These are phyloP conservation scores for Drosophila aff. DNA, from an alignment of 1,140 invertebrate genomes.

Conservation along the genomic window DNA sequence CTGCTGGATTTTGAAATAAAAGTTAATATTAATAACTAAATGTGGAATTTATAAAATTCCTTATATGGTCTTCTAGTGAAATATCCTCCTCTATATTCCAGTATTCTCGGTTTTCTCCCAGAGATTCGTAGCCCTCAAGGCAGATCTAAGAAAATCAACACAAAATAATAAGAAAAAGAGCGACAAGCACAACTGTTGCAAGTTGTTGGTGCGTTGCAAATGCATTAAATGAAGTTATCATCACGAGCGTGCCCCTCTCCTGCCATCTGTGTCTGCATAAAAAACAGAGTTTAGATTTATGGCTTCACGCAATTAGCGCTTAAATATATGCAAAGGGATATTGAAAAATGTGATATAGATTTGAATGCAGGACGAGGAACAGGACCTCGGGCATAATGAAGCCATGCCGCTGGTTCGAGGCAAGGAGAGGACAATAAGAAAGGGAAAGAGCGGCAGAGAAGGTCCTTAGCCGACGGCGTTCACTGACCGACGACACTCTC, in stretches of 20 bases:
- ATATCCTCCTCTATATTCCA: not conserved
- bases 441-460: slow-evolving; percentile 12
- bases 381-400: slow-evolving; percentile 73
- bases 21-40: not conserved
- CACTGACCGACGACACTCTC: slow-evolving; percentile 78
- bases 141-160: slow-evolving; percentile 2
- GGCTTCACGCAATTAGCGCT: slow-evolving; percentile 83
- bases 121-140: not conserved
- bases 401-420: slow-evolving; percentile 35
- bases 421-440: slow-evolving; percentile 5
- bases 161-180: slow-evolving; percentile 11
- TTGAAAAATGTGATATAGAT: slow-evolving; percentile 62
- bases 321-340: slow-evolving; percentile 82
- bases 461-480: slow-evolving; percentile 52
- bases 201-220: slow-evolving; percentile 61
- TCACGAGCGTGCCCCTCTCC: slow-evolving; percentile 33
- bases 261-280: slow-evolving; percentile 47
- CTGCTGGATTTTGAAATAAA: not conserved
- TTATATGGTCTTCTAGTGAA: not conserved
- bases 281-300: slow-evolving; percentile 78
- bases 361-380: slow-evolving; percentile 35
- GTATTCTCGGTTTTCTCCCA: not conserved
- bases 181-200: slow-evolving; percentile 63
- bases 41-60: not conserved
- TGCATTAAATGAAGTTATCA: slow-evolving; percentile 81